Evolutionary conservation across 2,797 vertebrate species (phyloP).

Genomic region (Notamacropus eugenii): DNA sequence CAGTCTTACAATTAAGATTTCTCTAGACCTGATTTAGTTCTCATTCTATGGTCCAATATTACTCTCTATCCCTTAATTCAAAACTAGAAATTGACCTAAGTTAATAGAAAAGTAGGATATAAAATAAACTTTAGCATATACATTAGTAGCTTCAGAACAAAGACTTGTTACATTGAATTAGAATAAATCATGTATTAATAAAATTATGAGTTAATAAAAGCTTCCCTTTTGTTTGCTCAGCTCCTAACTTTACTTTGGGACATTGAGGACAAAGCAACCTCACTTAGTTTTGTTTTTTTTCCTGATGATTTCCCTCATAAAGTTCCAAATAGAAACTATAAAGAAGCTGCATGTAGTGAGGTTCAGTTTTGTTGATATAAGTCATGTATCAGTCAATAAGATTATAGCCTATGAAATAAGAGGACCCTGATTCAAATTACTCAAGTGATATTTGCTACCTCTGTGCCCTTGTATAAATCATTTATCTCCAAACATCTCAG

Average conservation of each 20-base stretch:
- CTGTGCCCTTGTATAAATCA: slow-evolving; percentile 4
- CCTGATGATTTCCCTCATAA: background rate
- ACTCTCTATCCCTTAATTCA: background rate
- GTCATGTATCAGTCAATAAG: background rate
- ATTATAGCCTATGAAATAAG: background rate
- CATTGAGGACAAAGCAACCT: background rate
- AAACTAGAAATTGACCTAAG: background rate
- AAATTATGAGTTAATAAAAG: too few species aligned
- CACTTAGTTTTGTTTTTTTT: background rate
- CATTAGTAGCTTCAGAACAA: background rate
- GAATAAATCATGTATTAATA: background rate
- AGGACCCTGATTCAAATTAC: background rate
- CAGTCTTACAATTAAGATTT: background rate
- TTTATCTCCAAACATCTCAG: background rate
- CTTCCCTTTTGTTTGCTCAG: background rate
- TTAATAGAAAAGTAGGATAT: background rate
- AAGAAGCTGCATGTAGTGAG: background rate
- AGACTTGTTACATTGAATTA: background rate
- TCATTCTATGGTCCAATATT: background rate
- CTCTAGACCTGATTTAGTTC: background rate
- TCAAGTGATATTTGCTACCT: background rate
- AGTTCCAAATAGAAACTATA: background rate
- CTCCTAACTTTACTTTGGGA: background rate
- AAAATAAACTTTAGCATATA: background rate
- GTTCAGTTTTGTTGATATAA: background rate